Base-by-base conservation (phyloP, 2,113 vertebrate genomes). In the Mesoclemmys tuberculata region DNA sequence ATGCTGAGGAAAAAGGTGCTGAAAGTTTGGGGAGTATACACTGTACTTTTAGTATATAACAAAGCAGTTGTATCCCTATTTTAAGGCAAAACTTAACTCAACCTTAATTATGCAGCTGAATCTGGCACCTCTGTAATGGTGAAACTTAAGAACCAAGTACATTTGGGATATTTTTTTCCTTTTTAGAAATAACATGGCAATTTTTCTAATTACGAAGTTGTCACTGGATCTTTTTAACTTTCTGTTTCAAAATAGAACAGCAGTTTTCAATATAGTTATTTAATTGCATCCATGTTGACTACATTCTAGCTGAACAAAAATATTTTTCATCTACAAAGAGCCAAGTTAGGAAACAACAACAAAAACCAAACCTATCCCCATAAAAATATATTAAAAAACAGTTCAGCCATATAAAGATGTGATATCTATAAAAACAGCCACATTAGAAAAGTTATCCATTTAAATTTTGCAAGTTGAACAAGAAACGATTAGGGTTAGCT, bases 281-380 rank as follows among this genome's bases (percentile, higher is more conserved):
- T 95, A 97, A 97, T 95, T 96, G 82, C 93, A 93, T 94, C 92
- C 94, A 84, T 27, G 86, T 91, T 77, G 74, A 46, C 74, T 77
- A 46, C 74, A 46, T 77, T 95, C 84, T 71, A 0, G 78, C 84
- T 89, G 88, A 89, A 93, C 88, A 96, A 84, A 93, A 93, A 90
- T 80, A 89, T 94, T 96, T 92, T 88, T 84, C 88, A 82, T 21
- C 51, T 81, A 71, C 9, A 81, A 84, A 92, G 88, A 79, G 54
- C 51, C 81, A 91, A 95, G 58, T 94, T 55, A 95, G 92, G 29
- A 96, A 95, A 89, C 86, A 92, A 96, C 93, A 51, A 41, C 44
- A n/a, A 68, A 68, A 71, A 38, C 8, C n/a, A 71, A 71, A 75
- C 85, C 92, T 75, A 90, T 96, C 95, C 88, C 68, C 96, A 88